phyloP scores from a whole-genome alignment of 2,888 invertebrate species.

The Andrena praecox region DNA sequence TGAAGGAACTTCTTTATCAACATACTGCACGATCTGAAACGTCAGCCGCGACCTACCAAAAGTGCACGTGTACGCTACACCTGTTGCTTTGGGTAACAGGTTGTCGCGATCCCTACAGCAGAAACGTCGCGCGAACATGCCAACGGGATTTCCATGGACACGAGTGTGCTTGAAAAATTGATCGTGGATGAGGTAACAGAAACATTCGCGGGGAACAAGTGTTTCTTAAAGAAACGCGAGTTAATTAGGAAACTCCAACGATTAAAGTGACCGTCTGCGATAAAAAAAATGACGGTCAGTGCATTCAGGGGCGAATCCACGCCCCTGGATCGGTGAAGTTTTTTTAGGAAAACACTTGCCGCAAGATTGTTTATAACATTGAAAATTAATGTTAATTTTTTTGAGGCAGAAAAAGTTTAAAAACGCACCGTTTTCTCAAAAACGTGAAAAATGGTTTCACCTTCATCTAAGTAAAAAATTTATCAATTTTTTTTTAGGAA shows the following conservation, averaged over 20 bases:
- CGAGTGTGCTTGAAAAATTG: slow-evolving; percentile 47
- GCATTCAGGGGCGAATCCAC: no score
- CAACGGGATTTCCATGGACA: slow-evolving; percentile 21
- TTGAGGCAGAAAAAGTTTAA: no score
- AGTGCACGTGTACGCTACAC: slow-evolving; percentile 18
- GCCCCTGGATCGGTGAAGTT: no score
- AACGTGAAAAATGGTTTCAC: no score
- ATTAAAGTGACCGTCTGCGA: neutral
- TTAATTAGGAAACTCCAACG: neutral
- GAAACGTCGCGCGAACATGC: slow-evolving; percentile 9
- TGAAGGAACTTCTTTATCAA: neutral
- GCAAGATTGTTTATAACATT: no score
- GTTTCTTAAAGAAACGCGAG: neutral
- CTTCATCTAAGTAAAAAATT: no score
- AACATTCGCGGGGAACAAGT: neutral
- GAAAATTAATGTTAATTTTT: no score
- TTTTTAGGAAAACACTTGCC: no score
- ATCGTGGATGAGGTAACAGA: slow-evolving; percentile 51
- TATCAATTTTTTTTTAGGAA: no score
- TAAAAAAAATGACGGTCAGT: no score
- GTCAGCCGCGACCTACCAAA: neutral
- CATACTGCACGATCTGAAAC: neutral
- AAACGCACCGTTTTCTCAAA: no score
- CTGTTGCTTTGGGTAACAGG: slow-evolving; percentile 56
- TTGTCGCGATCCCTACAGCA: slow-evolving; percentile 5